These are phyloP conservation scores for Pungitius pungitius DNA, from an alignment of 2,113 vertebrate species.

Conservation along the genomic window DNA sequence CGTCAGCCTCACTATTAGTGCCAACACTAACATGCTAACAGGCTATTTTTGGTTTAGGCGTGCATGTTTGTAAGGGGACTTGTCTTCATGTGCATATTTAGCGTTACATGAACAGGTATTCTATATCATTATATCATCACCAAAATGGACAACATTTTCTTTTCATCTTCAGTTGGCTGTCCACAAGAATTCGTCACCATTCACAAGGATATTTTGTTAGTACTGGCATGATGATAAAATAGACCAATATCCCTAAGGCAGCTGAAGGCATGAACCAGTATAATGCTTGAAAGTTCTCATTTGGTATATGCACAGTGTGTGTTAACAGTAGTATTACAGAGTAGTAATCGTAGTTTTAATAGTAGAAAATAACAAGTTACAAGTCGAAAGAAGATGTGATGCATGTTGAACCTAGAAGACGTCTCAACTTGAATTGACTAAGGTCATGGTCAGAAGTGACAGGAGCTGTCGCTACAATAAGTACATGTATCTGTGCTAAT, in stretches of 20 bases:
- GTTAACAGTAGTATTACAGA: background rate
- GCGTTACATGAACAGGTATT: slow-evolving; percentile 29
- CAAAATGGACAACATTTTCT: slow-evolving; percentile 2
- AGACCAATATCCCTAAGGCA: background rate
- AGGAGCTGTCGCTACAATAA: slow-evolving; percentile 56
- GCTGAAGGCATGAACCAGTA: background rate
- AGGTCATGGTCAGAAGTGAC: slow-evolving; percentile 49
- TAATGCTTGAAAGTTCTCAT: too few relatives aligned
- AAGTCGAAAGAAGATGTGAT: slow-evolving; percentile 19
- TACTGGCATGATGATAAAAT: background rate
- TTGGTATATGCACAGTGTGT: too few relatives aligned
- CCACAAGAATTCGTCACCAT: slow-evolving; percentile 11
- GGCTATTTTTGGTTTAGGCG: slow-evolving; percentile 59
- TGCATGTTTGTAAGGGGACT: slow-evolving; percentile 30
- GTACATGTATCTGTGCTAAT: slow-evolving; percentile 36
- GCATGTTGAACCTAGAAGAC: slow-evolving; percentile 24
- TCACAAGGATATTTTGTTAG: background rate
- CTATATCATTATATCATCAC: slow-evolving; percentile 20
- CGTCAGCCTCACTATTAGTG: slow-evolving; percentile 56
- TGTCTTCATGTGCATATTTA: slow-evolving; percentile 37
- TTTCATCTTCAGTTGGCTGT: background rate
- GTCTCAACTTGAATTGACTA: slow-evolving; percentile 39
- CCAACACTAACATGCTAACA: slow-evolving; percentile 50
- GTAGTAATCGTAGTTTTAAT: too few relatives aligned
- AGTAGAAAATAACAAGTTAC: background rate